These are phyloP conservation scores for Bombus confusus DNA, from an alignment of 1,140 invertebrate genomes.

Conservation along the genomic window DNA sequence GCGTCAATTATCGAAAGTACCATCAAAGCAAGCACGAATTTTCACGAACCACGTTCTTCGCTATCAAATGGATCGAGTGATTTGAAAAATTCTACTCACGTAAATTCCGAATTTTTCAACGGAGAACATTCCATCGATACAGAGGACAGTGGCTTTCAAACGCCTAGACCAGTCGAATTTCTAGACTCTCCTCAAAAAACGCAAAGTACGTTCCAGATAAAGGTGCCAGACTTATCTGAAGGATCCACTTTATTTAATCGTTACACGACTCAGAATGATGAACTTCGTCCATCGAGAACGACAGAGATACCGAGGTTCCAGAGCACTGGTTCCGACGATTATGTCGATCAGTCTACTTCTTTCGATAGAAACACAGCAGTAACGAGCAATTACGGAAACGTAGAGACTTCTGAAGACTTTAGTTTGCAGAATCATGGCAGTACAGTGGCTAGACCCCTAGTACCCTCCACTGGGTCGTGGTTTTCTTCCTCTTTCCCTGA, in stretches of 20 bases:
- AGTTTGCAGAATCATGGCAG: not conserved
- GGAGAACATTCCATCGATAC: not conserved
- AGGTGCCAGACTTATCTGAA: constrained; percentile 53
- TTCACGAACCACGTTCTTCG: not conserved
- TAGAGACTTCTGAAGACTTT: not conserved
- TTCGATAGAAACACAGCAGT: not conserved
- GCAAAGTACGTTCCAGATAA: constrained; percentile 68
- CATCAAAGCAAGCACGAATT: not conserved
- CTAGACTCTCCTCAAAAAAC: constrained; percentile 45
- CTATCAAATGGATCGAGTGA: not conserved
- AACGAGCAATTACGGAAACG: constrained; percentile 2
- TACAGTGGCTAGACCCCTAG: not conserved
- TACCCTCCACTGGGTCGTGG: not conserved
- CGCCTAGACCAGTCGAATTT: constrained; percentile 7
- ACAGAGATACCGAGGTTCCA: constrained; percentile 30
- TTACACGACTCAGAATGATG: constrained; percentile 62
- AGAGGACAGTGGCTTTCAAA: not conserved
- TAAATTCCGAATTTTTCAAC: not conserved
- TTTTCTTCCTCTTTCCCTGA: not conserved
- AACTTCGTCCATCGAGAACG: constrained; percentile 12
- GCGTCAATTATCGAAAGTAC: constrained; percentile 16
- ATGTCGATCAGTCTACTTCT: not conserved
- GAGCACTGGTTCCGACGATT: not conserved
- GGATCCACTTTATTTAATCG: constrained; percentile 32
- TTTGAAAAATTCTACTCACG: not conserved